Conservation (phyloP, 2,888 invertebrate species). For the Strigamia transsilvanica region DNA sequence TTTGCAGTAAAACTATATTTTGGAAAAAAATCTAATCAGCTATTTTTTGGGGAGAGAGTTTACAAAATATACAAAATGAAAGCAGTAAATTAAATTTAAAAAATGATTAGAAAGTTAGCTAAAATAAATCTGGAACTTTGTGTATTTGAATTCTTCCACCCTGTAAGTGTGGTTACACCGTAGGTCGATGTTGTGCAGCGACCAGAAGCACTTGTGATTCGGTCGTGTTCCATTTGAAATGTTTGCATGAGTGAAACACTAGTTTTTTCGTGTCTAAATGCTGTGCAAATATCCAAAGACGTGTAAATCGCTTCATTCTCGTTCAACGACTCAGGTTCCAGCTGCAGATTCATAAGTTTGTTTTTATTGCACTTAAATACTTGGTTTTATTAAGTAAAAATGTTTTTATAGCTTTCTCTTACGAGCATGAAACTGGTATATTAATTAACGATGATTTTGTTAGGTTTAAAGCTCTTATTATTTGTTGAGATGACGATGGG, state of each 20-base stretch:
- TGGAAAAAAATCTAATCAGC: too few relatives aligned
- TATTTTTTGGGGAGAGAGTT: too few relatives aligned
- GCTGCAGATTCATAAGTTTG: background rate
- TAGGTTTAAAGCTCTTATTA: background rate
- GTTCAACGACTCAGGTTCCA: background rate
- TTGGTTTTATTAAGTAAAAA: background rate
- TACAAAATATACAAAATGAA: too few relatives aligned
- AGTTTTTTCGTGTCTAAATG: background rate
- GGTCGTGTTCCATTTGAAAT: background rate
- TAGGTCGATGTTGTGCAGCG: background rate
- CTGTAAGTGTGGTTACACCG: background rate
- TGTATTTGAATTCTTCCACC: background rate
- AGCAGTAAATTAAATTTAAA: background rate
- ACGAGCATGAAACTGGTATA: background rate
- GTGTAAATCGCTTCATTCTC: background rate
- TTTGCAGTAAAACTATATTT: too few relatives aligned
- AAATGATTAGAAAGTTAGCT: background rate
- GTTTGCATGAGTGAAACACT: background rate
- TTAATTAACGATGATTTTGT: constrained; percentile 10
- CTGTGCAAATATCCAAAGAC: background rate
- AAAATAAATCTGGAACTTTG: too few relatives aligned
- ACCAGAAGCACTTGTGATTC: background rate
- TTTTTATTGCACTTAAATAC: background rate
- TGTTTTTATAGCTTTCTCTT: background rate
- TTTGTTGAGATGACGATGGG: background rate